Percentiles rank a stretch among this genome's conserved stretches.
Conservation (phyloP, 2,797 vertebrate species). For the Threskiornis aethiopicus region DNA sequence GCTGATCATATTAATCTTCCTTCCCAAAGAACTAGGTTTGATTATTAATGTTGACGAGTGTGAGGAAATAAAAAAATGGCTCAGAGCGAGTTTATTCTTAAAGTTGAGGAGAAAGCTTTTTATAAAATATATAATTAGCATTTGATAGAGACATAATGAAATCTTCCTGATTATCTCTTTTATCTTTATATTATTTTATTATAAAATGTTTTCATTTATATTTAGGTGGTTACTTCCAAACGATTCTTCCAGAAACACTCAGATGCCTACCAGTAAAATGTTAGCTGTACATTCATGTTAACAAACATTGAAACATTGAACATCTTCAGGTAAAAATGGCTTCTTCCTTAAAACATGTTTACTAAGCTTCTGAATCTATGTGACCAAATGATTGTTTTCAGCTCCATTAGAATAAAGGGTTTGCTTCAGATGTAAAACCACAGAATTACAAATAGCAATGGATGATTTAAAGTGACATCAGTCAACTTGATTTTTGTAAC, state of each 20-base stretch:
- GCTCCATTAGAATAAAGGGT: not conserved
- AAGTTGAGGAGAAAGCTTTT: not conserved
- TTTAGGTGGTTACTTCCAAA: not conserved
- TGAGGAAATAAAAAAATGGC: not conserved
- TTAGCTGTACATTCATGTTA: not conserved
- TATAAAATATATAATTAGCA: not conserved
- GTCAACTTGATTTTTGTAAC: not conserved
- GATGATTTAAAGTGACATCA: conserved; percentile 18
- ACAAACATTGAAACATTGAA: not conserved
- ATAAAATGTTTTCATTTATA: not conserved
- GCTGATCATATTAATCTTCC: not conserved
- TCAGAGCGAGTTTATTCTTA: not conserved
- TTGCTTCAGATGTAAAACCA: not conserved
- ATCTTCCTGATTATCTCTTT: not conserved
- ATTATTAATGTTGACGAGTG: not conserved
- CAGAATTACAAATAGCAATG: not conserved
- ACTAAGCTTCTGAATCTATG: not conserved
- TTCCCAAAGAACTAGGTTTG: not conserved
- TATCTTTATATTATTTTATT: not conserved
- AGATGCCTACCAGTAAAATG: not conserved
- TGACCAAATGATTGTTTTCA: not conserved
- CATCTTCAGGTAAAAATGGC: not conserved
- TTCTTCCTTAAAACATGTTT: not conserved
- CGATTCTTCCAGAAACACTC: not conserved
- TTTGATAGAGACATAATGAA: not conserved